These are phyloP conservation scores for Ameiurus melas DNA, from an alignment of 2,113 vertebrate species.

Conservation along the genomic window DNA sequence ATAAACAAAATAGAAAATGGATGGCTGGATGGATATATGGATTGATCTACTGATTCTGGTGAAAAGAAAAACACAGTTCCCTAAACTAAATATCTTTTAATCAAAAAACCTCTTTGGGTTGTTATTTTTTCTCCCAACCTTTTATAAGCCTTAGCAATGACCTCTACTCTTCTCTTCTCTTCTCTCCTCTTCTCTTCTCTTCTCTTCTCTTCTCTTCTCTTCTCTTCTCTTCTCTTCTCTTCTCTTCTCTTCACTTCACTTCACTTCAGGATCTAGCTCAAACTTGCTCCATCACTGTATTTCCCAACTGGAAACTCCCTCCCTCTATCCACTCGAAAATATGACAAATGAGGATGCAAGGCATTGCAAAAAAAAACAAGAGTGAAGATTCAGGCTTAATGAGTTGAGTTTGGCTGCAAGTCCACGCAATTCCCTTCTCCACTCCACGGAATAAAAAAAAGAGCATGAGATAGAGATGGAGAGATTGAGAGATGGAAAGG, in stretches of 20 bases:
- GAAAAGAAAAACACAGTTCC: slow-evolving; percentile 52
- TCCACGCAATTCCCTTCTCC: slow-evolving; percentile 31
- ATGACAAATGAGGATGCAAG: slow-evolving; percentile 25
- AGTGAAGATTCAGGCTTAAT: slow-evolving; percentile 39
- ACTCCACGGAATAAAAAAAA: slow-evolving; percentile 24
- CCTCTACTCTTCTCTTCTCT: background rate
- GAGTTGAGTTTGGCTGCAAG: slow-evolving; percentile 34
- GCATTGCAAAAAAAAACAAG: background rate
- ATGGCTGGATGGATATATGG: too few relatives aligned
- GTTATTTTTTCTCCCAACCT: background rate
- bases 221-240: background rate
- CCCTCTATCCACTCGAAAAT: background rate
- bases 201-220: background rate
- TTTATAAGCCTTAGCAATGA: background rate
- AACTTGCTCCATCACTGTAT: slow-evolving; percentile 31
- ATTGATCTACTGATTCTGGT: background rate
- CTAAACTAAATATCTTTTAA: slow-evolving; percentile 59
- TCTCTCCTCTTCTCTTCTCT: background rate
- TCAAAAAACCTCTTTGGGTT: slow-evolving; percentile 12
- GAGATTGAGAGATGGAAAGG: slow-evolving; percentile 26
- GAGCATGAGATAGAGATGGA: slow-evolving; percentile 37
- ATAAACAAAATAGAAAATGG: too few relatives aligned
- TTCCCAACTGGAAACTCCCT: background rate
- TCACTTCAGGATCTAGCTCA: slow-evolving; percentile 24
- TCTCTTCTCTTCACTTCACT: background rate